Evolutionary conservation across 2,113 vertebrate species (phyloP), one percentile per base, ranked within the genome.

Genomic region (Typhlomys cinereus): DNA sequence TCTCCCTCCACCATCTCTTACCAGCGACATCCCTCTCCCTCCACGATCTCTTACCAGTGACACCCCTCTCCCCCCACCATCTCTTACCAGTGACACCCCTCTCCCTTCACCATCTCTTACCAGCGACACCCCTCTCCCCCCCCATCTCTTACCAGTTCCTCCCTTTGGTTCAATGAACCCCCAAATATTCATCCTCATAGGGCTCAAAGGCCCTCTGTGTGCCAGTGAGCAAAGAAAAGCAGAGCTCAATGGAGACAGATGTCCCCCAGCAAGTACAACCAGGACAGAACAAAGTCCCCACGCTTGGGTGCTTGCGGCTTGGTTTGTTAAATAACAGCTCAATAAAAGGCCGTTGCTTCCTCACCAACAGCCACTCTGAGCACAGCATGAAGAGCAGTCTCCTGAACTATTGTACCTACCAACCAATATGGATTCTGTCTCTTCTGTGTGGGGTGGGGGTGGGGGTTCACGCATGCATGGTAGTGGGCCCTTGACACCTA

Each of bases 401-500:
- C 62, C 88, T 34, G 21, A 25, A 1, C 54, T 67, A 5, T 15
- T 92, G 36, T 36, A 7, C 52, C 61, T 36, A 7, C 67, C 91
- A 94, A 54, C 41, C 67, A 73, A 73, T 21, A 50, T 2, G 6
- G 31, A 75, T n/a, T n/a, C 39, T 87, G 67, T 52, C 46, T 81
- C n/a, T n/a, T n/a, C n/a, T n/a, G n/a, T n/a, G n/a, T n/a, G n/a
- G n/a, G n/a, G n/a, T n/a, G n/a, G n/a, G n/a, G n/a, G n/a, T n/a
- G n/a, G n/a, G n/a, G n/a, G n/a, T n/a, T n/a, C n/a, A n/a, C n/a
- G n/a, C n/a, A n/a, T n/a, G n/a, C n/a, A n/a, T n/a, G n/a, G n/a
- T n/a, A n/a, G n/a, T n/a, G n/a, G n/a, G 88, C 81, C 76, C 90
- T 91, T 52, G 79, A 73, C 39, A 44, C 50, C 54, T 81, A 48